Evolutionary conservation across 2,113 vertebrate species (phyloP), one percentile per base, ranked within the genome.

Genomic region (Heterotis niloticus): DNA sequence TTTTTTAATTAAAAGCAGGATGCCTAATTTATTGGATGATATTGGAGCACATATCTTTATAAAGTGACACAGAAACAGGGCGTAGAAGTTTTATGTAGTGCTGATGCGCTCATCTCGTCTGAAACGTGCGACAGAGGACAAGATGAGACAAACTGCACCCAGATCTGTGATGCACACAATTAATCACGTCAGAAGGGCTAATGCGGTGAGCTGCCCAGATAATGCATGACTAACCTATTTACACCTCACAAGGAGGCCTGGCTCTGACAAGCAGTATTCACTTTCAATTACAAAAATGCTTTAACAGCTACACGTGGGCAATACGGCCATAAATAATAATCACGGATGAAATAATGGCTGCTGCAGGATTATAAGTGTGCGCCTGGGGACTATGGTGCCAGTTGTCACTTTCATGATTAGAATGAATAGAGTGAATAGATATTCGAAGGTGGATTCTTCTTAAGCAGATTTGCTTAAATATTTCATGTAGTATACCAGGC

Each of bases 171-270:
- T 86, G 85, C 80, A 81, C 80, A 84, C 78, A 84, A 76, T 77
- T 84, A 86, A 87, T 79, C 81, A 84, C 81, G 78, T 82, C 76
- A 76, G 87, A 87, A 83, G 74, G 79, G 71, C 24, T 76, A 83
- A 81, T 64, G 76, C 82, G 77, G 82, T 81, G 72, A 82, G 81
- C 77, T 74, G 70, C n/a, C 59, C 69, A 20, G 60, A 74, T 73
- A 65, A 66, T 26, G 23, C 18, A 44, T 62, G 12, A 68, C 28
- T 57, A 59, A 52, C 78, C 51, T 5, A 3, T 29, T 52, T 24
- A n/a, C 13, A n/a, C 18, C 62, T 79, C 69, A 24, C 17, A 29
- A 17, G 51, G 77, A 26, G 54, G 20, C 82, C 76, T 70, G 9
- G 68, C 0, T 34, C 23, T 78, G 70, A 82, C 64, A 10, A 0